A percentile compares a stretch with the other conserved stretches of the same genome.
Conservation (phyloP, 2,888 invertebrate species). For the Perizoma affinitatum region DNA sequence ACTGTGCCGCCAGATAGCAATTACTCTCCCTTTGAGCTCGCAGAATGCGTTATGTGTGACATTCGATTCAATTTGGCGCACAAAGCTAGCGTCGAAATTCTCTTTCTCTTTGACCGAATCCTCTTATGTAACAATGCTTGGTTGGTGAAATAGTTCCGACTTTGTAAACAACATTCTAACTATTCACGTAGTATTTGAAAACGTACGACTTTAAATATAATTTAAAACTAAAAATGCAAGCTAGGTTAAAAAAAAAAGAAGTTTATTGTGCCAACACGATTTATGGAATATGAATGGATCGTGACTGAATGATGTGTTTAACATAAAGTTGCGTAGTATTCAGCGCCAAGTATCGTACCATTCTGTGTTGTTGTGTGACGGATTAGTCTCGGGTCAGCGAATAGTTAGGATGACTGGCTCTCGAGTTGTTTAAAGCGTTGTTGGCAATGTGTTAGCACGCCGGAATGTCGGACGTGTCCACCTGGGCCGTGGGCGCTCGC, state of each 20-base stretch:
- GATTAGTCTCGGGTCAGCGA: slow-evolving; percentile 54
- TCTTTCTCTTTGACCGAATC: slow-evolving; percentile 74
- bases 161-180: slow-evolving; percentile 48
- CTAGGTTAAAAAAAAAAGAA: slow-evolving; percentile 10
- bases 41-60: slow-evolving; percentile 78
- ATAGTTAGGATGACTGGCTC: slow-evolving; percentile 53
- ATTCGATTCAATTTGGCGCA: slow-evolving; percentile 79
- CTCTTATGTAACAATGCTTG: slow-evolving; percentile 70
- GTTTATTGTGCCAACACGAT: slow-evolving; percentile 10
- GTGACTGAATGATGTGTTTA: slow-evolving; percentile 4
- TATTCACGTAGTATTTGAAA: slow-evolving; percentile 35
- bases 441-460: slow-evolving; percentile 60
- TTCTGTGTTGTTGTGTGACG: slow-evolving; percentile 38
- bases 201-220: slow-evolving; percentile 19
- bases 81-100: slow-evolving; percentile 76
- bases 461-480: slow-evolving; percentile 65
- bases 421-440: slow-evolving; percentile 55
- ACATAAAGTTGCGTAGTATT: slow-evolving; percentile 2
- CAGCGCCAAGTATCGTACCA: slow-evolving; percentile 10
- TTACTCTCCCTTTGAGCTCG: slow-evolving; percentile 80
- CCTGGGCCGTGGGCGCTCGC: slow-evolving; percentile 65
- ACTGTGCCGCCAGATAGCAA: slow-evolving; percentile 78
- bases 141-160: slow-evolving; percentile 61
- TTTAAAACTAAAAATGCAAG: slow-evolving; percentile 10
- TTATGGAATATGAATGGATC: slow-evolving; percentile 17